Evolutionary conservation across 2,888 invertebrate species (phyloP), one percentile per base, ranked within the genome.

Genomic region (Drosophila melanosoma): DNA sequence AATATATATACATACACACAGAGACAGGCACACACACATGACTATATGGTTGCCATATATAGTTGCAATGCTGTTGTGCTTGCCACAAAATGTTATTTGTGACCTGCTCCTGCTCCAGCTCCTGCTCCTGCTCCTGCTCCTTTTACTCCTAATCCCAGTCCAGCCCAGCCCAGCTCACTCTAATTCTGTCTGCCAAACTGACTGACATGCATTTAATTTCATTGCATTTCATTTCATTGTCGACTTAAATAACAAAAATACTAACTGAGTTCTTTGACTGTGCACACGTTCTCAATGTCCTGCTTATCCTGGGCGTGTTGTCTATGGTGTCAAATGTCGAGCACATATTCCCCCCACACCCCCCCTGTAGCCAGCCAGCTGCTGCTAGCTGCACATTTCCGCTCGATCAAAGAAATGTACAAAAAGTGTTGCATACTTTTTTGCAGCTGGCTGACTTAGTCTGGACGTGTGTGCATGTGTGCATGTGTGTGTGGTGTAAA

Each of bases 401-500:
- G 74, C 32, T 76, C 36, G 45, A 36, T 53, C 38, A 59, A 59
- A n/a, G 49, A 32, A 57, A 29, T 38, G 29, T 38, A 15, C n/a
- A 40, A 57, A 69, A 74, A 61, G 29, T 63, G 53, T 62, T 65
- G 84, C 86, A 82, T 80, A 85, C 80, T 77, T 84, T 78, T 57
- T 11, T 5, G 53, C 74, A 42, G 62, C 40, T 11, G 26, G 20
- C 32, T 33, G 45, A 52, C 59, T 29, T 48, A 11, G 32, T 35
- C 36, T 32, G 12, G 36, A n/a, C 12, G 35, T 26, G 15, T 49
- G 8, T 32, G 12, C 38, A n/a, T 10, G 26, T 26, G 15, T 49
- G 8, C 15, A 12, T 62, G 33, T 29, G 10, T 53, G 17, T 61
- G 32, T 35, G 26, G 57, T 59, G 40, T 67, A 69, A 88, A 84